Percentiles rank a stretch among this genome's conserved stretches.
Evolutionary conservation across 2,888 invertebrate species (phyloP).

Genomic region (Drosophila picticornis): DNA sequence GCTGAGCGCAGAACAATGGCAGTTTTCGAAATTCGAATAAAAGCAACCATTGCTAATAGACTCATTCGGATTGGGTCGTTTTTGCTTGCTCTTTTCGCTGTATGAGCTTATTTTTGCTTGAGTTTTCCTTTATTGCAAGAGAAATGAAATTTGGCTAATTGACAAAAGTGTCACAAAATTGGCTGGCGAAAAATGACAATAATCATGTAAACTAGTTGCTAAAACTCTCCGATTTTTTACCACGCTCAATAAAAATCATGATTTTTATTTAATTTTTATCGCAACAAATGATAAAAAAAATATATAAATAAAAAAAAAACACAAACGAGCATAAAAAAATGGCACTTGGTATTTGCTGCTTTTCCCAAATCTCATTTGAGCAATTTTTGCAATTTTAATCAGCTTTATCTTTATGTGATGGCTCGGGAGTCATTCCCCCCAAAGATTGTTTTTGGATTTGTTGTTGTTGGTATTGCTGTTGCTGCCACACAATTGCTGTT

Average conservation of each 20-base stretch:
- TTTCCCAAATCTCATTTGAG: constrained; percentile 72
- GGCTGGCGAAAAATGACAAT: not conserved
- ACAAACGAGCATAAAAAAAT: constrained; percentile 2
- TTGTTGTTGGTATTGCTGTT: constrained; percentile 25
- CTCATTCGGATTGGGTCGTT: constrained; percentile 35
- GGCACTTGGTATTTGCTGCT: constrained; percentile 20
- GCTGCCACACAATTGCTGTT: constrained; percentile 24
- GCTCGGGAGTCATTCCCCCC: constrained; percentile 33
- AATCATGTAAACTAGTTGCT: not conserved
- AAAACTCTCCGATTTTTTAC: not conserved
- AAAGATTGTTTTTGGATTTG: constrained; percentile 22
- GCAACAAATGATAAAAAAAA: constrained; percentile 28
- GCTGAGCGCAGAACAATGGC: constrained; percentile 49
- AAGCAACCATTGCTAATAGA: constrained; percentile 41
- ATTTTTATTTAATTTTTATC: constrained; percentile 25
- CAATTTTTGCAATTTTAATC: constrained; percentile 78
- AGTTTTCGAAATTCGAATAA: constrained; percentile 45
- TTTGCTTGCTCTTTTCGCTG: not conserved
- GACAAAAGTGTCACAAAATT: not conserved
- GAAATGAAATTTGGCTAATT: not conserved
- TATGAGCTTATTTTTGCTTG: not conserved
- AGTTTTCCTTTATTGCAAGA: not conserved
- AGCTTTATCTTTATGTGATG: constrained; percentile 69
- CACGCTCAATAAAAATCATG: constrained; percentile 19
- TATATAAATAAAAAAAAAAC: not conserved